Base-by-base conservation (phyloP, 2,797 vertebrate species). In the Kryptolebias ocellatus region DNA sequence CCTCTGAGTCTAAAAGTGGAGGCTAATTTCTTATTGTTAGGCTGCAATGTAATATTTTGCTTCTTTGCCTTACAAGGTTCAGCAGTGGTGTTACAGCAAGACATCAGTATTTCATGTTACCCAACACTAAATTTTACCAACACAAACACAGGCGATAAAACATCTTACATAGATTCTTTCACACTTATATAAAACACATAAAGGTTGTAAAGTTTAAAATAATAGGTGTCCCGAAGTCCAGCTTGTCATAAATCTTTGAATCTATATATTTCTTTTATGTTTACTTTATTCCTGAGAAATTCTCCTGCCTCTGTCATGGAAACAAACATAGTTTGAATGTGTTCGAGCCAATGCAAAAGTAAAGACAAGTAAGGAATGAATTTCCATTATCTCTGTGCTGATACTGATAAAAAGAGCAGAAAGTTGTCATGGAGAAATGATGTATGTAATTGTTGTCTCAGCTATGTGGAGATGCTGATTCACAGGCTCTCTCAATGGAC, bases 401-500 rank as follows among this genome's bases (percentile, higher is more conserved):
- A 67, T 74, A 66, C 72, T 61, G 61, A 55, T 47, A 69, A 76
- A 83, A 63, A 79, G 68, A 81, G 58, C 54, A 4, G 69, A 53
- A 60, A 76, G 84, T 72, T 86, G 76, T 83, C 81, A 78, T 44
- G 65, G 73, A 84, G 61, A 90, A 89, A 87, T 76, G 78, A 66
- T 81, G 76, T 80, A 76, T 89, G 78, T 65, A 81, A 79, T 69
- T 60, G 72, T 72, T 82, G 78, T 31, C 72, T 87, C 82, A 82
- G 89, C 78, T 14, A 18, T 8, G 0, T 52, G 66, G 65, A 70
- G 76, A 78, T 67, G 79, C 77, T 83, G 80, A 85, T 78, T 74
- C 80, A 55, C 66, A 72, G 78, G 72, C 60, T 64, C 63, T 42
- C 74, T 55, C 53, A 53, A 52, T 20, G 31, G 60, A 77, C 37